These are phyloP conservation scores for Allobates femoralis DNA, from an alignment of 2,797 vertebrate species.

Conservation along the genomic window DNA sequence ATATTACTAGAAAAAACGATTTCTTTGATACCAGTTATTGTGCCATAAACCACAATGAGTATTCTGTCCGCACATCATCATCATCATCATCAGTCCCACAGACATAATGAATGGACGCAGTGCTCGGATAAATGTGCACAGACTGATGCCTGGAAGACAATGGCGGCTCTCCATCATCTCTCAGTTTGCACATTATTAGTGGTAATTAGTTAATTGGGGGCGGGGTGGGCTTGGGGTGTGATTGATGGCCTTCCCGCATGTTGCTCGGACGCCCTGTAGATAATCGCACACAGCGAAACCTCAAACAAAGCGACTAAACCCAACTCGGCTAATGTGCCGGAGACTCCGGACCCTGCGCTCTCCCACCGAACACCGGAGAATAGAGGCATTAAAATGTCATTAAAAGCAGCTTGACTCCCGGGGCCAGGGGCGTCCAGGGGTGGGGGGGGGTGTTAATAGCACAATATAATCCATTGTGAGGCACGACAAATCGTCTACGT, in stretches of 20 bases:
- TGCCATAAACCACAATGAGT: background rate
- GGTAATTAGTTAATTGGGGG: constrained; percentile 53
- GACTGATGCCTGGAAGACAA: constrained; percentile 13
- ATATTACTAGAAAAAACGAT: background rate
- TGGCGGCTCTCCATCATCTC: background rate
- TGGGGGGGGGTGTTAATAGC: constrained; percentile 21
- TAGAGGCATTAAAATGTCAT: constrained; percentile 65
- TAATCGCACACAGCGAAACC: constrained; percentile 59
- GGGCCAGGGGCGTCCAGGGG: background rate
- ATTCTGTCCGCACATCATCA: too few relatives aligned
- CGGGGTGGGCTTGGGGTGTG: constrained; percentile 42
- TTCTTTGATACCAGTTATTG: background rate
- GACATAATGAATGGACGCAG: constrained; percentile 12
- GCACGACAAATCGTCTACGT: background rate
- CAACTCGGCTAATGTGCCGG: constrained; percentile 45
- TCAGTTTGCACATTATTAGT: constrained; percentile 31
- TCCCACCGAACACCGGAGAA: constrained; percentile 59
- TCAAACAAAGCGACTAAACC: constrained; percentile 42
- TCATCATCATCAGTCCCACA: background rate
- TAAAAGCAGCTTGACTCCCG: constrained; percentile 58
- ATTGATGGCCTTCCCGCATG: constrained; percentile 3
- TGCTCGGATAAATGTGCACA: constrained; percentile 6
- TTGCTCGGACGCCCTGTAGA: constrained; percentile 2
- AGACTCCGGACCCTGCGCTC: constrained; percentile 57
- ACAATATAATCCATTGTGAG: constrained; percentile 14